Evolutionary conservation across 1,140 invertebrate genomes (phyloP).

Genomic region (Drosophila yakuba): DNA sequence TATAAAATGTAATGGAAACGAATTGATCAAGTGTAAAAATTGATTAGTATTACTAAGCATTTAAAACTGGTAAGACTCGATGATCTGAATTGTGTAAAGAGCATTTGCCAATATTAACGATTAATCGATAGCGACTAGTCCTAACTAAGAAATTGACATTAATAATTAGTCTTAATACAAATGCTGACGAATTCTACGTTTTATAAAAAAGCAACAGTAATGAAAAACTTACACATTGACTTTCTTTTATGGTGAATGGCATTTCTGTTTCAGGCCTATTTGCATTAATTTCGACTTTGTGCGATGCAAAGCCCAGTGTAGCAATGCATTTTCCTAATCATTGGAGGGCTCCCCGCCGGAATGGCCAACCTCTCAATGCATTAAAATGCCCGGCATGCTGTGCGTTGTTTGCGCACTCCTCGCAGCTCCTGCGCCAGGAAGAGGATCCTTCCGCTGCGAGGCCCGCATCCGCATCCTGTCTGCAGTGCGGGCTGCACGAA

Average conservation of each 20-base stretch:
- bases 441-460: conserved; percentile 12
- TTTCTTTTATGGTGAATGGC: conserved; percentile 33
- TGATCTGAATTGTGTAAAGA: conserved; percentile 67
- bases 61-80: conserved; percentile 43
- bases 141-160: conserved; percentile 53
- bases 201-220: conserved; percentile 58
- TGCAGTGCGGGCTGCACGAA: conserved; percentile 33
- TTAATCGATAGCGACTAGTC: conserved; percentile 50
- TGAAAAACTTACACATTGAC: not conserved
- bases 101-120: conserved; percentile 48
- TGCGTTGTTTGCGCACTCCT: conserved; percentile 22
- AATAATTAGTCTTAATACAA: conserved; percentile 62
- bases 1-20: conserved; percentile 52
- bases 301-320: conserved; percentile 4
- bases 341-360: conserved; percentile 20
- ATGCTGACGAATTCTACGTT: conserved; percentile 79
- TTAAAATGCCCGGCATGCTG: conserved; percentile 52
- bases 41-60: conserved; percentile 57
- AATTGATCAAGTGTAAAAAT: conserved; percentile 37
- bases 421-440: not conserved
- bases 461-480: conserved; percentile 8
- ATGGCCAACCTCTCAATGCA: conserved; percentile 36
- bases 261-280: conserved; percentile 1
- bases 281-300: not conserved
- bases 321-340: conserved; percentile 50